Evolutionary conservation across 2,797 vertebrate genomes (phyloP), one percentile per base, ranked within the genome.

Genomic region (Knipowitschia caucasica): DNA sequence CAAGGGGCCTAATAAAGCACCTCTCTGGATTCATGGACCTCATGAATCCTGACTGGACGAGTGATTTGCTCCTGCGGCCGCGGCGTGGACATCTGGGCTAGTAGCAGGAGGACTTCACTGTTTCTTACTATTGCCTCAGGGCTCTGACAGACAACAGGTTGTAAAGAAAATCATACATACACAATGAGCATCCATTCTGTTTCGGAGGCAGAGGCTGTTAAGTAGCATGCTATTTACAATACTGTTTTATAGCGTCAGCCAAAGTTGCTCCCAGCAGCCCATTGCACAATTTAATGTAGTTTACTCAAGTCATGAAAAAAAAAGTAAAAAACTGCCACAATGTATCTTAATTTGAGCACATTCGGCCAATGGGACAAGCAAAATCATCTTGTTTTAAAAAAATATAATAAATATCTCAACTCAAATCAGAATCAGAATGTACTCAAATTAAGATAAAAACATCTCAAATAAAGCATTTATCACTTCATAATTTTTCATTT

Each of bases 1-100:
- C 3, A 25, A 12, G 49, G 46, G 44, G 24, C 27, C 31, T 42
- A 43, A 33, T 45, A 40, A 45, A 59, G 42, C 59, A 47, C 35
- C 26, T 39, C 50, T 64, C 29, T 2, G 53, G 40, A 34, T 49
- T 63, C 60, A 15, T 49, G 50, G 45, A 67, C 62, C 74, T 67
- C 36, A 9, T 8, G n/a, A 34, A 63, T 65, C 67, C 42, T 61
- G 59, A 61, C 67, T 67, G 70, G n/a, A 77, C 64, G 76, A 72
- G 71, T 80, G 81, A 47, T 72, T n/a, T 64, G 72, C 53, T 63
- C 59, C 73, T 72, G 55, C 59, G 53, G 58, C 49, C n/a, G 55
- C 62, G 68, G 62, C 56, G 58, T 53, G 56, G 59, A 73, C 69
- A 78, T 70, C 64, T 75, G 69, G 67, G n/a, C n/a, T 47, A 53